Evolutionary conservation across 1,140 invertebrate genomes (phyloP).

Genomic region (Littorina saxatilis): DNA sequence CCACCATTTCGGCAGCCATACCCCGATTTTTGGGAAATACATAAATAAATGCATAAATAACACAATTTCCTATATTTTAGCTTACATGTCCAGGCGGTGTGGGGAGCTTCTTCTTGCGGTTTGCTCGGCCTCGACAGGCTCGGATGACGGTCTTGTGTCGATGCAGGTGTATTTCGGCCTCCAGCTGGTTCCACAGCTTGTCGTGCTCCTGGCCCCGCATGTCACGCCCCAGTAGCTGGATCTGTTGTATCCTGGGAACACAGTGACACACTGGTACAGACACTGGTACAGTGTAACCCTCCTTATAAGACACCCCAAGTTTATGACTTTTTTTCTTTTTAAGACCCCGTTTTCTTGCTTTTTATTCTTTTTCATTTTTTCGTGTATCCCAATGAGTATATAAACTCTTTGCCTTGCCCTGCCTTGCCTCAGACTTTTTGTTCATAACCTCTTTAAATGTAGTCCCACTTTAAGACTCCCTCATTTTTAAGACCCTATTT

Average conservation of each 20-base stretch:
- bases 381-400: no score
- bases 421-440: no score
- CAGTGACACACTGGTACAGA: neutral
- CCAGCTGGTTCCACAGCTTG: constrained; percentile 89
- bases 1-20: no score
- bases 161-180: constrained; percentile 90
- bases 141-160: constrained; percentile 88
- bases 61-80: constrained; percentile 1
- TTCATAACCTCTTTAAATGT: no score
- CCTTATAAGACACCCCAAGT: no score
- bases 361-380: constrained; percentile 23
- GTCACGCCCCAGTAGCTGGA: constrained; percentile 85
- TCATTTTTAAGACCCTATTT: no score
- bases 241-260: constrained; percentile 86
- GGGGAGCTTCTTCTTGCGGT: constrained; percentile 76
- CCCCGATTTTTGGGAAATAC: no score
- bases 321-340: no score
- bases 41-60: no score
- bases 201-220: constrained; percentile 88
- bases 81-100: constrained; percentile 76
- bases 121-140: constrained; percentile 76
- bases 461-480: no score
- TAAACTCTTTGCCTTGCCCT: no score
- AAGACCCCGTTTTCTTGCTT: no score
- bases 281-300: neutral